A percentile compares a stretch with the other conserved stretches of the same genome.
These are phyloP conservation scores for Drosophila equinoxialis DNA, from an alignment of 1,140 invertebrate genomes.

Conservation along the genomic window DNA sequence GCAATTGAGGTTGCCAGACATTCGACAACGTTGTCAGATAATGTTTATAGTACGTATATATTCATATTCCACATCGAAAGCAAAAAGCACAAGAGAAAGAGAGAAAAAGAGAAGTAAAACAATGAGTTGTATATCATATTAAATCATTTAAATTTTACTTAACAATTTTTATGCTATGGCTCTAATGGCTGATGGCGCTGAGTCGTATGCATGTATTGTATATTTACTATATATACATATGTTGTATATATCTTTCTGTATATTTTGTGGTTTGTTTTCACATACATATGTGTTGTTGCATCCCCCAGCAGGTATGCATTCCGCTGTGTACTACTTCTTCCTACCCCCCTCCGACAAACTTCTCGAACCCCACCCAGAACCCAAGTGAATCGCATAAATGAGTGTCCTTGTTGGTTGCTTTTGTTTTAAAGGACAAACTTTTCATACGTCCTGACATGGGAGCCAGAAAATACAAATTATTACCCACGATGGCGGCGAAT, in stretches of 20 bases:
- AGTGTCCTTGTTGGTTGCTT: conserved; percentile 48
- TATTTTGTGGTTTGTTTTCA: not conserved
- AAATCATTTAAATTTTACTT: conserved; percentile 56
- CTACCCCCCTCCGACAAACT: not conserved
- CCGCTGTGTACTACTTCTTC: too few relatives aligned
- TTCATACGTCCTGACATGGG: conserved; percentile 53
- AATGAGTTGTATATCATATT: conserved; percentile 44
- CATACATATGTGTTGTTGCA: not conserved
- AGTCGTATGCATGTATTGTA: conserved; percentile 39
- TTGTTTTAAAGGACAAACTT: conserved; percentile 76
- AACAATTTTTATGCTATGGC: conserved; percentile 54
- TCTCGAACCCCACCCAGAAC: conserved; percentile 30
- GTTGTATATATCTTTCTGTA: not conserved
- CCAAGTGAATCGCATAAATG: conserved; percentile 21
- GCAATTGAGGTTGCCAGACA: conserved; percentile 69
- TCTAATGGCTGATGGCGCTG: conserved; percentile 28
- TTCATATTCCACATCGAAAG: conserved; percentile 9
- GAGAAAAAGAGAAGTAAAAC: conserved; percentile 14
- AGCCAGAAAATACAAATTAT: conserved; percentile 57
- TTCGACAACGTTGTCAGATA: conserved; percentile 61
- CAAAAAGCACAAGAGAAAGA: conserved; percentile 21
- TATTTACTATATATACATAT: conserved; percentile 25
- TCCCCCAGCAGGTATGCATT: not conserved
- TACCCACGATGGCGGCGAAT: conserved; percentile 43
- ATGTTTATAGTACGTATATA: conserved; percentile 60